phyloP scores from a whole-genome alignment of 2,113 vertebrate genomes.

The Eretmochelys imbricata region DNA sequence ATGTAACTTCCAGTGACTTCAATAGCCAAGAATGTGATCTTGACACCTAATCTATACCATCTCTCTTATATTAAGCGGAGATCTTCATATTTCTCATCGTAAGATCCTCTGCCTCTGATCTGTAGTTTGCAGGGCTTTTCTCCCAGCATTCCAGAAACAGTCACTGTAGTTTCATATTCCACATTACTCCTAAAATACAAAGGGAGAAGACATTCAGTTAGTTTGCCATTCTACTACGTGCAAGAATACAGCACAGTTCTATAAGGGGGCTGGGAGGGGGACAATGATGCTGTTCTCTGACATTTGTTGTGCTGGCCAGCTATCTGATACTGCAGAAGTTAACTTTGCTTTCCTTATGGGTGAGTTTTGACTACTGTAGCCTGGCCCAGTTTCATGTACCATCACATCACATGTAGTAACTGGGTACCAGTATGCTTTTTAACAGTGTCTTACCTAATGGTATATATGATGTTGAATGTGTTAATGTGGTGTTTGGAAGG shows the following conservation, averaged over 20 bases:
- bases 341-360: neutral
- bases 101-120: slow-evolving; percentile 84
- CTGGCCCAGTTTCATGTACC: fast-evolving
- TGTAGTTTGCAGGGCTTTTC: slow-evolving; percentile 79
- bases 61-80: neutral
- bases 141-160: slow-evolving; percentile 82
- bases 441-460: neutral
- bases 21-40: neutral
- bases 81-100: slow-evolving; percentile 67
- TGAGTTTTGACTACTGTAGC: neutral
- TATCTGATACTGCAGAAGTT: neutral
- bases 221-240: neutral
- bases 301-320: neutral
- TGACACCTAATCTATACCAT: neutral
- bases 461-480: fast-evolving
- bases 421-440: neutral
- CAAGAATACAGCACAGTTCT: neutral
- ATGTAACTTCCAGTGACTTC: neutral
- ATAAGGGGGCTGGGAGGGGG: neutral
- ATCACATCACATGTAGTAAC: fast-evolving
- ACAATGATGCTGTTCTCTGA: neutral
- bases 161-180: slow-evolving; percentile 76
- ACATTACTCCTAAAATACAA: slow-evolving; percentile 75
- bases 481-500: neutral
- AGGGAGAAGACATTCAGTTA: neutral